phyloP scores from a whole-genome alignment of 37 sponge, comb jelly and placozoan genomes.

The Chondrosia reniformis region DNA sequence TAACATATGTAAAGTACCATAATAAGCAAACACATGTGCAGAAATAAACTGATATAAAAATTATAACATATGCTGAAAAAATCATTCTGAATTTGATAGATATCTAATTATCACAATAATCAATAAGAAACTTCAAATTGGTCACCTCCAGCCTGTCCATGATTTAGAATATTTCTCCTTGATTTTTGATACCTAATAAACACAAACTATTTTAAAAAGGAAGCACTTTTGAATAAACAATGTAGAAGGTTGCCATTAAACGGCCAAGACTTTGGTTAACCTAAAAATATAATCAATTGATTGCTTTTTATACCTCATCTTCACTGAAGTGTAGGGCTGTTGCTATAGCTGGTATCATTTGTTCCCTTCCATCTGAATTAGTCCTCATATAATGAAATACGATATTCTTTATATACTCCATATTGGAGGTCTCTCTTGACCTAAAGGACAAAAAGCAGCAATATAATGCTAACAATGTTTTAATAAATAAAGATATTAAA shows the following conservation, averaged over 20 bases:
- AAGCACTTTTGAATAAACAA: too few species aligned
- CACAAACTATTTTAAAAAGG: too few species aligned
- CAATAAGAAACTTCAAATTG: not conserved
- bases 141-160: not conserved
- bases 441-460: too few species aligned
- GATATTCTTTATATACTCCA: conserved; percentile 87
- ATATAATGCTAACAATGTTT: too few species aligned
- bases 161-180: not conserved
- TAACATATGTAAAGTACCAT: too few species aligned
- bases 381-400: conserved; percentile 64
- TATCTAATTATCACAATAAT: not conserved
- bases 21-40: too few species aligned
- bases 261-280: not conserved
- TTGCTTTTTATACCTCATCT: conserved; percentile 38
- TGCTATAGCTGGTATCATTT: conserved; percentile 59
- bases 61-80: too few species aligned
- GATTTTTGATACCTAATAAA: not conserved
- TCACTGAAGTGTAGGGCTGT: conserved; percentile 66
- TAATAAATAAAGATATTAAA: too few species aligned
- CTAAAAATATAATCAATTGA: not conserved
- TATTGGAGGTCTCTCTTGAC: conserved; percentile 82
- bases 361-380: conserved; percentile 55
- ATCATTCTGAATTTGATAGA: not conserved
- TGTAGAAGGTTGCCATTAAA: too few species aligned
- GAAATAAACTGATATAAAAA: too few species aligned